Base-by-base conservation (phyloP, 2,113 vertebrate genomes). In the Hirundichthys speculiger region DNA sequence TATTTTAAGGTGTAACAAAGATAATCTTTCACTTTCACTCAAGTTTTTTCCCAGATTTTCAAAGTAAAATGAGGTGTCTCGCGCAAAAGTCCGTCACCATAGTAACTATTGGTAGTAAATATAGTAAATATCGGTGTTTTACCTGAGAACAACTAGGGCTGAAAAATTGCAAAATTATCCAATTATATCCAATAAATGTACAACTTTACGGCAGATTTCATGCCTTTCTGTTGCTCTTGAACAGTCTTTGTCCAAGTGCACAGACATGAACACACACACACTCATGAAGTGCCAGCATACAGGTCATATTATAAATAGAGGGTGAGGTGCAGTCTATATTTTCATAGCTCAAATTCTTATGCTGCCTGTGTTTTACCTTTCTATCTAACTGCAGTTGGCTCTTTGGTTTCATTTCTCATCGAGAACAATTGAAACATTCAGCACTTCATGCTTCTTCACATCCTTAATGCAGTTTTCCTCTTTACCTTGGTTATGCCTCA, bases 301-400 rank as follows among this genome's bases (percentile, higher is more conserved):
- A 39, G 12, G 5, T 34, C 7, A n/a, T 53, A 27, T 27, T 27
- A 27, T n/a, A n/a, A n/a, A n/a, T n/a, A n/a, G 6, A 27, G 5
- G 16, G 16, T 4, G 8, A 20, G 14, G 19, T 38, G 38, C 27
- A 53, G 27, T 53, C 19, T 55, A 16, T n/a, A 55, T 8, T 60
- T 75, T 62, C 30, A 11, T 4, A 21, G 49, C n/a, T n/a, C n/a
- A n/a, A n/a, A n/a, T n/a, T n/a, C n/a, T n/a, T n/a, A n/a, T n/a
- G n/a, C n/a, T n/a, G n/a, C n/a, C n/a, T n/a, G n/a, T n/a, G n/a
- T 69, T 73, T 71, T 56, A 58, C 60, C 64, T 64, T 70, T 43
- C 40, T 46, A 10, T 10, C 30, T 34, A 7, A 48, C 30, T 45
- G 27, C 56, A 49, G 47, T 76, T 62, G 79, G 71, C 49, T 67